Evolutionary conservation across 2,113 vertebrate genomes (phyloP), one percentile per base, ranked within the genome.

Genomic region (Embiotoca jacksoni): DNA sequence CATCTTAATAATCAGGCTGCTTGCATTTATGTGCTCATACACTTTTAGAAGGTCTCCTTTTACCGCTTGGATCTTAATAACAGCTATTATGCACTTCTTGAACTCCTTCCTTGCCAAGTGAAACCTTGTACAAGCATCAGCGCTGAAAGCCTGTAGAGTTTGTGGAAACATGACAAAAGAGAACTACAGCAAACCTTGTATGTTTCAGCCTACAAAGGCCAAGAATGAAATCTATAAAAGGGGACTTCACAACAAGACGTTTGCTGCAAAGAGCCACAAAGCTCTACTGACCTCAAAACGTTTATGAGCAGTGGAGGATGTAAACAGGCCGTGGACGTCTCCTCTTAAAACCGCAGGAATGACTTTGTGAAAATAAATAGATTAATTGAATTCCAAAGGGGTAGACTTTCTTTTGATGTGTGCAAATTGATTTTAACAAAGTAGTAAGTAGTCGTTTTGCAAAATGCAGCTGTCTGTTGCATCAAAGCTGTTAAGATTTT

Each of bases 231-330:
- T n/a, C 64, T 44, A 80, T 75, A 75, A 73, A 83, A 54, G 15
- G 88, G 86, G 81, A 88, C 71, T 90, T 87, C 69, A 71, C 66
- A 75, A 80, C 35, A 6, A 75, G 52, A 59, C 14, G 46, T 46
- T 75, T 16, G 14, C 71, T 73, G 44, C 86, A 84, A 77, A 89
- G 61, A 78, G 60, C 79, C 73, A 60, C 75, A 75, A 59, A 80
- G 80, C 80, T 72, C 69, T 72, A 69, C 64, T 88, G 89, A 88
- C 91, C 91, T 91, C 86, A 67, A 91, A 90, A 87, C 84, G 83
- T 86, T 87, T 78, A 87, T 44, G 49, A 68, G 86, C 83, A 65
- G 59, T 46, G 63, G 76, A 79, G 73, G 76, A 77, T 73, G 79
- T 91, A 86, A 91, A 87, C 84, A 82, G 77, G 71, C 57, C 41